A percentile compares a stretch with the other conserved stretches of the same genome.
Conservation (phyloP, 2,797 vertebrate genomes). For the Sebastes vulpes region DNA sequence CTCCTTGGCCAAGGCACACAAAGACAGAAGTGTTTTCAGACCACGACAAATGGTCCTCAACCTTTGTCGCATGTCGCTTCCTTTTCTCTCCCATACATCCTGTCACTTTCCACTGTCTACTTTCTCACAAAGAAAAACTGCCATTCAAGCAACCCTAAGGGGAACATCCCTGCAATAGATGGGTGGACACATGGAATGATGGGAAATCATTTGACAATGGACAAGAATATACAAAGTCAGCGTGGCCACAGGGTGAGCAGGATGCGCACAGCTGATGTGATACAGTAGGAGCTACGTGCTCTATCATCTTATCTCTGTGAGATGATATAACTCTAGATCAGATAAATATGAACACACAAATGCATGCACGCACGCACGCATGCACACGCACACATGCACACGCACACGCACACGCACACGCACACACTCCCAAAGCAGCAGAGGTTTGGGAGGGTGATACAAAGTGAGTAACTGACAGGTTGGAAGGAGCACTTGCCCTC, state of each 20-base stretch:
- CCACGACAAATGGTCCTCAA: background rate
- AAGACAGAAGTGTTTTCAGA: conserved; percentile 26
- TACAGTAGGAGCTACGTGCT: background rate
- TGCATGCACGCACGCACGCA: too few relatives aligned
- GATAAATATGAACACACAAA: background rate
- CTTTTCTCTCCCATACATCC: conserved; percentile 53
- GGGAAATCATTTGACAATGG: conserved; percentile 34
- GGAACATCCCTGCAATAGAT: conserved; percentile 32
- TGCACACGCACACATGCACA: too few relatives aligned
- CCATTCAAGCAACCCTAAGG: conserved; percentile 44
- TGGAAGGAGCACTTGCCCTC: conserved; percentile 34
- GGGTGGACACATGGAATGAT: conserved; percentile 27
- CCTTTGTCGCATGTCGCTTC: conserved; percentile 42
- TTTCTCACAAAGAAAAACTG: conserved; percentile 49
- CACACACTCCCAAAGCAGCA: background rate
- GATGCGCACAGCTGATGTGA: background rate
- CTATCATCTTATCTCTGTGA: background rate
- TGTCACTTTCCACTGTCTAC: conserved; percentile 61
- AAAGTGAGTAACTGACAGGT: conserved; percentile 34
- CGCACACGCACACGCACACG: too few relatives aligned
- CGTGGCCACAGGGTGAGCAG: background rate
- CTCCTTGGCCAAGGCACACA: conserved; percentile 9
- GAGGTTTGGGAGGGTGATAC: conserved; percentile 7
- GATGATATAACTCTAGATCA: background rate
- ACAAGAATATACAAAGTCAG: conserved; percentile 23